Evolutionary conservation across 2,113 vertebrate genomes (phyloP).

Genomic region (Psophia crepitans): DNA sequence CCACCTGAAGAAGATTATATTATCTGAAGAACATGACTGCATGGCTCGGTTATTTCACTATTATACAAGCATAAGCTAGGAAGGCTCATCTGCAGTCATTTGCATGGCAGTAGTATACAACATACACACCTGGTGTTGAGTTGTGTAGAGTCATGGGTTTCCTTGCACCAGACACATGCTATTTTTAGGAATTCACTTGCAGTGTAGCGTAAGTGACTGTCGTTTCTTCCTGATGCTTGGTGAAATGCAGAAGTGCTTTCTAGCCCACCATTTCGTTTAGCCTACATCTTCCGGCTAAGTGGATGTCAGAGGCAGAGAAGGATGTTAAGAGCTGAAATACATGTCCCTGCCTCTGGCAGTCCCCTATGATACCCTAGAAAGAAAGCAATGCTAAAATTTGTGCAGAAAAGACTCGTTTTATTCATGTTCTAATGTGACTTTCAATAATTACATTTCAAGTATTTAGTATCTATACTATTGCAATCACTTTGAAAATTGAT

Average conservation of each 20-base stretch:
- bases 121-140: rapidly evolving
- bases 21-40: background rate
- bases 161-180: background rate
- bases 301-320: background rate
- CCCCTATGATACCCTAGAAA: background rate
- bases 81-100: background rate
- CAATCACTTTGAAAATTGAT: background rate
- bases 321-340: background rate
- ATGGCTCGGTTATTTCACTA: background rate
- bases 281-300: background rate
- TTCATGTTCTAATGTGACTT: background rate
- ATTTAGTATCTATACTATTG: background rate
- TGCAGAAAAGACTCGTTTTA: background rate
- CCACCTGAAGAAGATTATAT: background rate
- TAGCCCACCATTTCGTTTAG: background rate
- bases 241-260: background rate
- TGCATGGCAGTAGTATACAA: background rate
- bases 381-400: background rate
- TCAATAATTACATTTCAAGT: background rate
- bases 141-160: background rate
- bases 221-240: background rate
- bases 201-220: background rate
- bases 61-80: background rate
- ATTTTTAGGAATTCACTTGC: background rate
- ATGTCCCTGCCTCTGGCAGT: background rate